Evolutionary conservation across 1,140 invertebrate genomes (phyloP), one percentile per base, ranked within the genome.

Genomic region (Bombus balteatus): DNA sequence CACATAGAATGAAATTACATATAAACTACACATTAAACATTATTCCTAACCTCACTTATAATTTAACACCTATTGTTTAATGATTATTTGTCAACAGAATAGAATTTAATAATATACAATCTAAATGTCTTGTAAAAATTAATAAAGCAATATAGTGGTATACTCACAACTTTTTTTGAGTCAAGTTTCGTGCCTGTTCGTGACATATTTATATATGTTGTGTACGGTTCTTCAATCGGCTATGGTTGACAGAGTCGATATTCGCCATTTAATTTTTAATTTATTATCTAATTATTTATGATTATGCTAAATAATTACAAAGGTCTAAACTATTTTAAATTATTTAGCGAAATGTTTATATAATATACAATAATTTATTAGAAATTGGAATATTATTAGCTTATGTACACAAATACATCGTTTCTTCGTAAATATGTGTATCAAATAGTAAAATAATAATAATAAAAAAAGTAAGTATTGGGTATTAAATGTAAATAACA

Each of bases 91-190:
- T 22, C 25, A 71, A 71, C 41, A 66, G 34, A 53, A 72, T 34
- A 41, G 4, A 74, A 80, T 65, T 59, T 37, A 75, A 28, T 28
- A 43, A 57, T 47, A 59, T 66, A 71, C 5, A 12, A 18, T 47
- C 2, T 4, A 32, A 15, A 28, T 62, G 41, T 70, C 5, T 76
- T 34, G 32, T 5, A 47, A 73, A 65, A 12, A 47, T 78, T 77
- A 34, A 62, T 65, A 73, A 66, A 28, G 66, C 39, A 2, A 43
- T 57, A 81, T 65, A 87, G 84, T 81, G 71, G 3, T 41, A 79
- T 83, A 95, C 96, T 95, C 95, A 97, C 97, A 88, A 97, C 96
- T 97, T 97, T 97, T 86, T 97, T 96, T 0, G 96, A 94, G 93
- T 97, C 97, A 53, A 96, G 95, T 92, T 96, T 95, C 32, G 95